Conservation (phyloP, 2,113 vertebrate genomes). For the Scopus umbretta region DNA sequence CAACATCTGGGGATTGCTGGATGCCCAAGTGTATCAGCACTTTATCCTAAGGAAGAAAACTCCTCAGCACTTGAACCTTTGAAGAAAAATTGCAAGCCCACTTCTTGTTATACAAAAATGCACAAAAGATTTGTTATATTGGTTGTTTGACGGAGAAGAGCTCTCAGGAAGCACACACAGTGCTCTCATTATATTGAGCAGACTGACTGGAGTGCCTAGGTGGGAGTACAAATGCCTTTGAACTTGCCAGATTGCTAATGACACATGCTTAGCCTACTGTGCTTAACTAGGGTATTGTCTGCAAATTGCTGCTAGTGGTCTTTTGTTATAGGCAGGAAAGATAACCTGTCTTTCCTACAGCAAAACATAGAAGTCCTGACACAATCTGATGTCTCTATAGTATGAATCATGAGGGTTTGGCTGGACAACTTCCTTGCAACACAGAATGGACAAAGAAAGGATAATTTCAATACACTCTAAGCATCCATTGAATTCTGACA, state of each 20-base stretch:
- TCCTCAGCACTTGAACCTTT: background rate
- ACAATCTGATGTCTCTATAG: accelerated
- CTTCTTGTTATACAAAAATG: background rate
- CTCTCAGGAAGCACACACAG: background rate
- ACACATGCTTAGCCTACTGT: background rate
- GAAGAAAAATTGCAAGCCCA: background rate
- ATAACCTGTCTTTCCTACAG: background rate
- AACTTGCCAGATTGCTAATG: background rate
- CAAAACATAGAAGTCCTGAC: background rate
- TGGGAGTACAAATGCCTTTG: background rate
- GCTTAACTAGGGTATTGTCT: background rate
- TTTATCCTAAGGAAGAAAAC: background rate
- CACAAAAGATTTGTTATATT: background rate
- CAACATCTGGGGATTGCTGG: background rate
- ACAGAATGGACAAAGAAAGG: background rate
- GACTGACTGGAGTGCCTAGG: background rate
- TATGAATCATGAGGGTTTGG: background rate
- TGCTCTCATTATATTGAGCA: background rate
- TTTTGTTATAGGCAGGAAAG: background rate
- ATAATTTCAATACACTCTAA: background rate
- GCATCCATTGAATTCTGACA: accelerated
- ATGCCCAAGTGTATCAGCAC: background rate
- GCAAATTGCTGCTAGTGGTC: background rate
- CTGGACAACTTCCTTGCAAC: background rate
- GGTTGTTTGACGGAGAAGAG: background rate